These are phyloP conservation scores for Leptodactylus fuscus DNA, from an alignment of 2,113 vertebrate species.

Conservation along the genomic window DNA sequence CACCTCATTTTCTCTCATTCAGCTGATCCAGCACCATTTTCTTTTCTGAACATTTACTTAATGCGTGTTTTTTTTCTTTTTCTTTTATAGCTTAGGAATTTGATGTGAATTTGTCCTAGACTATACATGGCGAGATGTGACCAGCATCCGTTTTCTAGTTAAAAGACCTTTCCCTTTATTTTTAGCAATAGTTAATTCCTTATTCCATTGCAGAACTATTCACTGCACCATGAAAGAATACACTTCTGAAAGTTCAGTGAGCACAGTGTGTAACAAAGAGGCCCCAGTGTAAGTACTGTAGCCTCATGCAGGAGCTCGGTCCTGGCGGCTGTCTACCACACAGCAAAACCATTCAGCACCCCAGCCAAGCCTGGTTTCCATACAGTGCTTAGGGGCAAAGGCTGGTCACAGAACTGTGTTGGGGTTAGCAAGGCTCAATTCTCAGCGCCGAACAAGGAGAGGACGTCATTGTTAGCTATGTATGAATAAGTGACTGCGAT, in stretches of 20 bases:
- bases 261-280: slow-evolving; percentile 43
- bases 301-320: slow-evolving; percentile 43
- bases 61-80: background rate
- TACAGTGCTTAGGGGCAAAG: slow-evolving; percentile 25
- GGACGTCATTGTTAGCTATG: background rate
- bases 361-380: slow-evolving; percentile 46
- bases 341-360: background rate
- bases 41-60: slow-evolving; percentile 16
- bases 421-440: background rate
- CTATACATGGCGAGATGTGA: background rate
- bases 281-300: slow-evolving; percentile 17
- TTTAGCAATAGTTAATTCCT: background rate
- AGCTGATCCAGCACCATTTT: background rate
- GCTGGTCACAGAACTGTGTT: slow-evolving; percentile 19
- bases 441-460: background rate
- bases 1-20: slow-evolving; percentile 3
- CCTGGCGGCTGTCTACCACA: slow-evolving; percentile 50
- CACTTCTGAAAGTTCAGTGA: slow-evolving; percentile 23
- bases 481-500: background rate
- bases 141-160: slow-evolving; percentile 9
- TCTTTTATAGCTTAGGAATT: background rate
- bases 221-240: slow-evolving; percentile 19
- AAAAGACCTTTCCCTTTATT: background rate
- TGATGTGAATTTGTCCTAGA: background rate
- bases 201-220: slow-evolving; percentile 9